Conservation (phyloP, 37 sponge, comb jelly and placozoan species). For the Crambe crambe region DNA sequence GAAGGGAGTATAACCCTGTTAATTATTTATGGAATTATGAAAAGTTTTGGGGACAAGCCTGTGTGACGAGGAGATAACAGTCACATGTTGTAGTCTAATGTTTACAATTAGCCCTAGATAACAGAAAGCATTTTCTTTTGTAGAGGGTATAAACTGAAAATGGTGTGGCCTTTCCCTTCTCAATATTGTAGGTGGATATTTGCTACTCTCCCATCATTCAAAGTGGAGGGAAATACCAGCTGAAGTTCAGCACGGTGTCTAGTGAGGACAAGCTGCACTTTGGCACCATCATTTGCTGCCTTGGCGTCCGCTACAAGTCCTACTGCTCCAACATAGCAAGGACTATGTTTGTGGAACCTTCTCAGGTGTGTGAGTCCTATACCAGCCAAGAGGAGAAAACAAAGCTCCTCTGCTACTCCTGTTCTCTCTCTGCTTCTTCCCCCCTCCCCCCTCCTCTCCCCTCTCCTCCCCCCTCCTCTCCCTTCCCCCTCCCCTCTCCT, state of each 20-base stretch:
- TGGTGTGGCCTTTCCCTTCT: too few relatives aligned
- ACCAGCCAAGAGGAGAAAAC: too few relatives aligned
- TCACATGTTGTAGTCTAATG: too few relatives aligned
- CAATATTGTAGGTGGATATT: slow-evolving; percentile 83
- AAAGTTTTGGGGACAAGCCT: too few relatives aligned
- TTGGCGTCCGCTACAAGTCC: slow-evolving; percentile 91
- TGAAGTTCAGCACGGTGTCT: slow-evolving; percentile 94
- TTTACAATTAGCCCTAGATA: too few relatives aligned
- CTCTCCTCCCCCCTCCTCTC: not conserved
- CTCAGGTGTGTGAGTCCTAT: slow-evolving; percentile 55
- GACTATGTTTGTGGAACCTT: slow-evolving; percentile 93
- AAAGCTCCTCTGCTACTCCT: not conserved
- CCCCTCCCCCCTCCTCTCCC: not conserved
- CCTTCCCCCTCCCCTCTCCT: not conserved
- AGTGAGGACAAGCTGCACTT: slow-evolving; percentile 89
- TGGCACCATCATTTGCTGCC: slow-evolving; percentile 83
- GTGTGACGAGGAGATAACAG: too few relatives aligned
- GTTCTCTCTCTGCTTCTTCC: not conserved
- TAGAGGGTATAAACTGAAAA: too few relatives aligned
- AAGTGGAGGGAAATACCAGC: slow-evolving; percentile 86
- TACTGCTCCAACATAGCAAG: slow-evolving; percentile 94
- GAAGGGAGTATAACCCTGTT: too few relatives aligned
- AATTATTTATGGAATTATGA: too few relatives aligned
- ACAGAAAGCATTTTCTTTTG: not conserved
- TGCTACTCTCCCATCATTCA: slow-evolving; percentile 96